These are phyloP conservation scores for Zosterops pallidus DNA, from an alignment of 2,113 vertebrate genomes.

Conservation along the genomic window DNA sequence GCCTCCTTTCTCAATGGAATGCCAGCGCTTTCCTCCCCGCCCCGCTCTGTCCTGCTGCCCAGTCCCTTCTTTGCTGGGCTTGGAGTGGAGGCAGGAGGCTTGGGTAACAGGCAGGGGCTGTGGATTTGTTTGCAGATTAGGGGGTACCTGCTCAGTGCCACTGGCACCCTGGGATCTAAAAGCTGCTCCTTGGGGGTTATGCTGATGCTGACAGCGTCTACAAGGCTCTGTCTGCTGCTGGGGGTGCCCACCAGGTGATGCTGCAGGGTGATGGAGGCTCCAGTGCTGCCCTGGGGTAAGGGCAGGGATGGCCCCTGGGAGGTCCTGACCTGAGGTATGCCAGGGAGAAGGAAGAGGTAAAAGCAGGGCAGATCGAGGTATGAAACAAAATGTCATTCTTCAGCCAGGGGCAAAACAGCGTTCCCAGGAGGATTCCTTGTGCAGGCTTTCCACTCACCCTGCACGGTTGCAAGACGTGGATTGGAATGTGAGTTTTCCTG, in stretches of 20 bases:
- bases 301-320: neutral
- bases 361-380: fast-evolving
- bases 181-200: fast-evolving
- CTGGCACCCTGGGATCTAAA: neutral
- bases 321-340: fast-evolving
- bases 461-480: fast-evolving
- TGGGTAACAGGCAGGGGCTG: fast-evolving
- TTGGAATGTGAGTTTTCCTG: neutral
- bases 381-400: neutral
- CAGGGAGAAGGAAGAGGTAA: neutral
- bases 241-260: fast-evolving
- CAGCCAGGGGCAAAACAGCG: fast-evolving
- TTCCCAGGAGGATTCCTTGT: fast-evolving
- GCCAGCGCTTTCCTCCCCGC: neutral
- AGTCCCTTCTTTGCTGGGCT: neutral
- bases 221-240: neutral
- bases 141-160: neutral
- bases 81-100: neutral
- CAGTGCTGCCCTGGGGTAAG: neutral
- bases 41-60: neutral
- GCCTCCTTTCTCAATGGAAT: neutral
- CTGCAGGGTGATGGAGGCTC: neutral
- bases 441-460: neutral
- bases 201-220: neutral
- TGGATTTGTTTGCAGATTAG: neutral